Percentiles rank a stretch among this genome's conserved stretches.
Evolutionary conservation across 2,888 invertebrate genomes (phyloP).

Genomic region (Arctia plantaginis): DNA sequence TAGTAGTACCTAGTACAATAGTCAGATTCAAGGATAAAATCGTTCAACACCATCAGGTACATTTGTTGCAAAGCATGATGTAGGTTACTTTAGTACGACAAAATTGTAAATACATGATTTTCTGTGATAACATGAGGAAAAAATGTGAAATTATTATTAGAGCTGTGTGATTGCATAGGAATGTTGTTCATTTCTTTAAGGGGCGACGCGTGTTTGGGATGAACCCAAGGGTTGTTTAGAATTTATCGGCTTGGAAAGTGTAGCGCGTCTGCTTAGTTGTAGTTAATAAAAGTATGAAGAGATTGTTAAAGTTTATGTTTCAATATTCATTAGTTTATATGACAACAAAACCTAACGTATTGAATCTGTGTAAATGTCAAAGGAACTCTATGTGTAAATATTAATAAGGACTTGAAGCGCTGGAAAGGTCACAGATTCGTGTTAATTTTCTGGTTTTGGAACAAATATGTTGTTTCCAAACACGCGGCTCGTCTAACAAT

Average conservation of each 20-base stretch:
- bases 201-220: slow-evolving; percentile 71
- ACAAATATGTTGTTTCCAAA: slow-evolving; percentile 50
- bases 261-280: slow-evolving; percentile 34
- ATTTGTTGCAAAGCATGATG: slow-evolving; percentile 79
- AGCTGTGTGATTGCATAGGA: slow-evolving; percentile 85
- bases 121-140: slow-evolving; percentile 86
- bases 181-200: slow-evolving; percentile 79
- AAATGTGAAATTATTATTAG: slow-evolving; percentile 83
- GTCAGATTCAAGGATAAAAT: slow-evolving; percentile 62
- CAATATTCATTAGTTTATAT: slow-evolving; percentile 33
- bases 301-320: slow-evolving; percentile 32
- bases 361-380: slow-evolving; percentile 21
- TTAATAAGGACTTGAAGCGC: slow-evolving; percentile 17
- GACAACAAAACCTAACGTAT: slow-evolving; percentile 13
- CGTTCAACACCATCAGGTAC: slow-evolving; percentile 69
- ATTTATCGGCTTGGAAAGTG: slow-evolving; percentile 32
- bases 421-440: slow-evolving; percentile 20
- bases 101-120: slow-evolving; percentile 87
- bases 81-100: slow-evolving; percentile 83
- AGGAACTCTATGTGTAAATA: slow-evolving; percentile 23
- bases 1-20: slow-evolving; percentile 47
- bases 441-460: slow-evolving; percentile 28
- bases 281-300: slow-evolving; percentile 17
- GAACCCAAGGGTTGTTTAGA: slow-evolving; percentile 40
- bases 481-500: slow-evolving; percentile 59